Base-by-base conservation (phyloP, 2,113 vertebrate species). In the Hiodon alosoides region DNA sequence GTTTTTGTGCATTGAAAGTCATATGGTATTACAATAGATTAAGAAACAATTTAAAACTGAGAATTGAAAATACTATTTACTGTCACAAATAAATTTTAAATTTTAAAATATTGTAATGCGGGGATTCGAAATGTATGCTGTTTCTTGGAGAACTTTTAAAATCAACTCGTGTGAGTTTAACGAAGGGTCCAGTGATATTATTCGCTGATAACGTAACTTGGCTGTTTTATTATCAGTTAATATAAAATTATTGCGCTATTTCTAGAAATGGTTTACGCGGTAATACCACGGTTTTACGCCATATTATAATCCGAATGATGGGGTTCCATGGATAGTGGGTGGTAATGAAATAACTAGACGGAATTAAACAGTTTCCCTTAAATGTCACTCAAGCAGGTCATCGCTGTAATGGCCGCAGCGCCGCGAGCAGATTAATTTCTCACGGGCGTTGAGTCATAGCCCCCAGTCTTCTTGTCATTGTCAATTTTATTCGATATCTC, bases 401-500 rank as follows among this genome's bases (percentile, higher is more conserved):
- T 87, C 85, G 88, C 86, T 87, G 87, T 93, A 93, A 94, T 95
- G 94, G 91, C 90, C 93, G 91, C 92, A 92, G 89, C 90, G 92
- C 91, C 83, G 86, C 91, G 93, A 94, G 91, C 93, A 92, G 93
- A 91, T 95, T 93, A 91, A 97, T 96, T 96, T 95, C 93, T 91
- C 93, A 96, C 91, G 95, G 93, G 91, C 95, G 93, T 96, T 95
- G 94, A 94, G 93, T 91, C 93, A 92, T 93, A 92, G 94, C 91
- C 93, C 92, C 89, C 93, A 95, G 92, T 93, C 93, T 93, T 94
- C 95, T 92, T 96, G 96, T 98, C 95, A 96, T 91, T 96, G 94
- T 94, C 95, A 96, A 95, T 97, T 98, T 95, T 92, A 90, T 85
- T 87, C 88, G 95, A 98, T 96, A 96, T 98, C 96, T 99, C 92